Conservation (phyloP, 2,888 invertebrate species). For the Phyllotreta striolata region DNA sequence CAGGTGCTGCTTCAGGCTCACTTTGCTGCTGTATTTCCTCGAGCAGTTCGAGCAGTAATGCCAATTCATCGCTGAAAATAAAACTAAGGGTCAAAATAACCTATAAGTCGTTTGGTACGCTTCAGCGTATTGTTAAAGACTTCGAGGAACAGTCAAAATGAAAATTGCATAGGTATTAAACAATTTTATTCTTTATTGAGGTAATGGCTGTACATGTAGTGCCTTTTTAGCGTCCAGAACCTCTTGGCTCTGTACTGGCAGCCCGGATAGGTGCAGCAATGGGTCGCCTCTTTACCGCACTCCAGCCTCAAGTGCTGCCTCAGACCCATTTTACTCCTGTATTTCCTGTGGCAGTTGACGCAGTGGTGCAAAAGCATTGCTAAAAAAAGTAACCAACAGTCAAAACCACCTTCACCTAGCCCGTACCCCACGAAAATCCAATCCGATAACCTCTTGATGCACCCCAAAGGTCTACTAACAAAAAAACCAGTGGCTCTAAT, state of each 20-base stretch:
- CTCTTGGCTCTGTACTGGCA: slow-evolving; percentile 24
- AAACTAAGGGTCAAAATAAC: too few species aligned
- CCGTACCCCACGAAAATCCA: too few species aligned
- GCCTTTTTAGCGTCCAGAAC: slow-evolving; percentile 23
- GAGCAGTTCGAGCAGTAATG: too few species aligned
- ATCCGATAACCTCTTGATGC: too few species aligned
- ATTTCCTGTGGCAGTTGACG: slow-evolving; percentile 49
- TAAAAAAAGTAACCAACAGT: too few species aligned
- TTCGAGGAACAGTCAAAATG: background rate
- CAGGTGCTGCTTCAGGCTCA: slow-evolving; percentile 66
- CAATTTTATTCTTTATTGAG: background rate
- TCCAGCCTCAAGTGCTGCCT: slow-evolving; percentile 52
- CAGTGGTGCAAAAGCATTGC: too few species aligned
- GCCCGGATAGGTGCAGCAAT: slow-evolving; percentile 15
- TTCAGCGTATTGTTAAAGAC: too few species aligned
- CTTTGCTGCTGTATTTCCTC: slow-evolving; percentile 71
- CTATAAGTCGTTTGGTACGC: too few species aligned
- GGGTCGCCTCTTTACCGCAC: slow-evolving; percentile 29
- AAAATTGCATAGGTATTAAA: background rate
- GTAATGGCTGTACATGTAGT: background rate
- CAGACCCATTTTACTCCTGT: slow-evolving; percentile 77
- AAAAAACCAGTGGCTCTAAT: background rate
- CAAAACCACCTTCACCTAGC: too few species aligned
- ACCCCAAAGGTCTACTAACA: too few species aligned
- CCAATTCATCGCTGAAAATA: too few species aligned